These are phyloP conservation scores for Conchocele bisecta DNA, from an alignment of 2,888 invertebrate species.

Conservation along the genomic window DNA sequence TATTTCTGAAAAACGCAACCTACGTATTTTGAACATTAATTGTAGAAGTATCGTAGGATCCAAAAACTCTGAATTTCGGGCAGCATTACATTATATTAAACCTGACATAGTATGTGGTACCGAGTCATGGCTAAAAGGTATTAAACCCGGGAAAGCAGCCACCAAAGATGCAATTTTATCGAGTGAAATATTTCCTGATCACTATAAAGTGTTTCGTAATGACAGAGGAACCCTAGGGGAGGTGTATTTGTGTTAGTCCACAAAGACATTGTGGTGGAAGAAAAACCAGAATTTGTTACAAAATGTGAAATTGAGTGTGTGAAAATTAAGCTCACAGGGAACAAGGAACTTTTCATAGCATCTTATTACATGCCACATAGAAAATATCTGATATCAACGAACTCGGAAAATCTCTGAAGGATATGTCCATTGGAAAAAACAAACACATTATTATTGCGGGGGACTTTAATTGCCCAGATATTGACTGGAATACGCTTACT, in stretches of 20 bases:
- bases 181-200: conserved; percentile 21
- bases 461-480: background rate
- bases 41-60: conserved; percentile 33
- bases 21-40: conserved; percentile 34
- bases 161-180: conserved; percentile 21
- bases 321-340: conserved; percentile 28
- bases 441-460: background rate
- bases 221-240: conserved; percentile 21
- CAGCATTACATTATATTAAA: conserved; percentile 6
- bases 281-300: conserved; percentile 38
- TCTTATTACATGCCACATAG: conserved; percentile 30
- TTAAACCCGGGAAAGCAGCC: conserved; percentile 38
- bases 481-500: background rate
- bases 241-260: conserved; percentile 42
- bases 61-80: conserved; percentile 16
- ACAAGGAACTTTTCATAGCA: conserved; percentile 9
- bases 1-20: no score
- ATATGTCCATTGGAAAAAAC: background rate
- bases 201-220: conserved; percentile 24
- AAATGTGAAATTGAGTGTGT: conserved; percentile 41
- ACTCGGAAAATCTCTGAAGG: conserved; percentile 5
- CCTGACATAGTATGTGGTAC: conserved; percentile 22
- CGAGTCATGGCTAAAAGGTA: conserved; percentile 41
- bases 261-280: conserved; percentile 16
- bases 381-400: conserved; percentile 8